Evolutionary conservation across 2,888 invertebrate genomes (phyloP).

Genomic region (Tetranychus piercei): DNA sequence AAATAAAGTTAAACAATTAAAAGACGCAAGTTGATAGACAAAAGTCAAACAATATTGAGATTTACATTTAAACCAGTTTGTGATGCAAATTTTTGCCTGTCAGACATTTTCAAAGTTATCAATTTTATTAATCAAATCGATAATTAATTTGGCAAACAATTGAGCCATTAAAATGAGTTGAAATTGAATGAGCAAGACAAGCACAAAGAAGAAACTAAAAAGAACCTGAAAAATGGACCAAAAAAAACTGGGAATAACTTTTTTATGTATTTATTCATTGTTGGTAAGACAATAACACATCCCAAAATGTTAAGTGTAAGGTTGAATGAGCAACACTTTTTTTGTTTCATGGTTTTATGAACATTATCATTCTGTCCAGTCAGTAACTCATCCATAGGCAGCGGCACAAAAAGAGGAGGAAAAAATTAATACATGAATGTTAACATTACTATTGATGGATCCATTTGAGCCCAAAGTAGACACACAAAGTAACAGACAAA

Average conservation of each 20-base stretch:
- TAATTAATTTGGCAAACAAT: background rate
- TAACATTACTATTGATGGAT: background rate
- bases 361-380: background rate
- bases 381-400: no score
- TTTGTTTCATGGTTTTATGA: background rate
- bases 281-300: background rate
- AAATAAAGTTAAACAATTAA: no score
- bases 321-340: background rate
- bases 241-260: no score
- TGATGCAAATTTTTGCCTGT: no score
- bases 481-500: background rate
- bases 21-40: no score
- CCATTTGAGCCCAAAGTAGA: background rate
- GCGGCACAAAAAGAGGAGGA: background rate
- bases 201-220: no score
- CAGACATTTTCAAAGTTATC: no score
- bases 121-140: no score
- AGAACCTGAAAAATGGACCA: no score
- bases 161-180: slow-evolving; percentile 4
- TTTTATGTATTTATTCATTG: no score
- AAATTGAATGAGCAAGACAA: background rate
- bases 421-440: background rate
- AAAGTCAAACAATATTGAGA: no score
- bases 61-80: no score
- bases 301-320: background rate